Evolutionary conservation across 2,113 vertebrate genomes (phyloP).

Genomic region (Phrynosoma platyrhinos): DNA sequence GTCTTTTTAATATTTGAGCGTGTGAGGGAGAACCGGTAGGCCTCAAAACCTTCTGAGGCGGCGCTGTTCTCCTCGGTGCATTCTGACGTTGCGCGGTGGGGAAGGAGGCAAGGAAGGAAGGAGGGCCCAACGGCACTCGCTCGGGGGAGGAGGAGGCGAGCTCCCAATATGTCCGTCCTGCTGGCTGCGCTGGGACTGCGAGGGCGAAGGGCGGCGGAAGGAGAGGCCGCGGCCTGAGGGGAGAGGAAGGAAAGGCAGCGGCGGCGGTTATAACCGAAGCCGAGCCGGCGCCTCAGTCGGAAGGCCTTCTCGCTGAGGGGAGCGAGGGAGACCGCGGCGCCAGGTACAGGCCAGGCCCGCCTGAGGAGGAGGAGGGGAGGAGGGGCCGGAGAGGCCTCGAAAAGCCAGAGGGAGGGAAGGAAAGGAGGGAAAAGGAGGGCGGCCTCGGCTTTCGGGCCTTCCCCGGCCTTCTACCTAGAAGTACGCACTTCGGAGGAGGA

Average conservation of each 20-base stretch:
- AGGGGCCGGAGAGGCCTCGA: background rate
- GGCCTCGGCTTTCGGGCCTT: too few relatives aligned
- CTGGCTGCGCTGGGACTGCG: constrained; percentile 49
- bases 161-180: constrained; percentile 60
- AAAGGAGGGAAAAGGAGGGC: too few relatives aligned
- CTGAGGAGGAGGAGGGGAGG: background rate
- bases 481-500: background rate
- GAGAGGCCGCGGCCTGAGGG: constrained; percentile 40
- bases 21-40: background rate
- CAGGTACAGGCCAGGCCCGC: background rate
- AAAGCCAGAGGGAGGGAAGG: background rate
- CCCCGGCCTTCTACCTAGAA: background rate
- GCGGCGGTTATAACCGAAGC: constrained; percentile 23
- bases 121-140: constrained; percentile 45
- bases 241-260: constrained; percentile 5
- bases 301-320: too few relatives aligned
- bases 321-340: background rate
- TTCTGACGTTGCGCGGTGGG: constrained; percentile 55
- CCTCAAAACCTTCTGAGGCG: background rate
- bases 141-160: constrained; percentile 41
- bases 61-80: constrained; percentile 7
- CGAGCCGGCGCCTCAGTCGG: background rate
- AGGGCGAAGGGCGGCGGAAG: constrained; percentile 18
- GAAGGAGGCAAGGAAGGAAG: constrained; percentile 25
- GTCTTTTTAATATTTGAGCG: too few relatives aligned